These are phyloP conservation scores for Eulithis prunata DNA, from an alignment of 2,888 invertebrate genomes.

Conservation along the genomic window DNA sequence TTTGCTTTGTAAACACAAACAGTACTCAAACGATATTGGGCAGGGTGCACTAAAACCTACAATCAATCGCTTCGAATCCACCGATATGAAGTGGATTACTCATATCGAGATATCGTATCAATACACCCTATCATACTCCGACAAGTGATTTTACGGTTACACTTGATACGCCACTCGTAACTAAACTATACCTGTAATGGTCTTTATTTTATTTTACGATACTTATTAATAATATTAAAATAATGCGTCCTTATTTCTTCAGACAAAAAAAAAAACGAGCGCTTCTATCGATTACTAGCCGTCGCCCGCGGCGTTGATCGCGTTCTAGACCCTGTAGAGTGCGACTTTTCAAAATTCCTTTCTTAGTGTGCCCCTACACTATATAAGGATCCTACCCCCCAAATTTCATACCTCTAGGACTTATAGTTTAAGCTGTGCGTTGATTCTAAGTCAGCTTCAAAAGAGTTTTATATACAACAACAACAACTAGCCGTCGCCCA, in stretches of 20 bases:
- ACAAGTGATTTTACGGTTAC: slow-evolving; percentile 46
- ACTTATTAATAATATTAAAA: background rate
- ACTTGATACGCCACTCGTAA: slow-evolving; percentile 28
- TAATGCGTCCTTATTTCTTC: background rate
- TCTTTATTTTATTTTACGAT: slow-evolving; percentile 1
- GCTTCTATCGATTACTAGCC: no score
- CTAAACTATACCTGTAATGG: background rate
- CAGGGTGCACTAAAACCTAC: slow-evolving; percentile 38
- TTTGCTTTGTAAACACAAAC: slow-evolving; percentile 7
- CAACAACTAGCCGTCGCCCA: no score
- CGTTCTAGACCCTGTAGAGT: no score
- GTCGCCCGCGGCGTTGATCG: no score
- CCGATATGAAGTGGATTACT: slow-evolving; percentile 44
- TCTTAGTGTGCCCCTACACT: no score
- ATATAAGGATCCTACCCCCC: no score
- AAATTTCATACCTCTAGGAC: no score
- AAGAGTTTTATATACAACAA: no score
- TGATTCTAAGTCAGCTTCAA: no score
- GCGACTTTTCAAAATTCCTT: no score
- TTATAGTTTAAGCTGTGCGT: no score
- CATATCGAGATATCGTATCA: slow-evolving; percentile 43
- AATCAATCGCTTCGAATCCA: slow-evolving; percentile 27
- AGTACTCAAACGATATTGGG: slow-evolving; percentile 16
- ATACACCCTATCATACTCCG: slow-evolving; percentile 30
- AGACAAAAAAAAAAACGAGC: no score